Evolutionary conservation across 2,888 invertebrate genomes (phyloP).

Genomic region (Biston betularia): DNA sequence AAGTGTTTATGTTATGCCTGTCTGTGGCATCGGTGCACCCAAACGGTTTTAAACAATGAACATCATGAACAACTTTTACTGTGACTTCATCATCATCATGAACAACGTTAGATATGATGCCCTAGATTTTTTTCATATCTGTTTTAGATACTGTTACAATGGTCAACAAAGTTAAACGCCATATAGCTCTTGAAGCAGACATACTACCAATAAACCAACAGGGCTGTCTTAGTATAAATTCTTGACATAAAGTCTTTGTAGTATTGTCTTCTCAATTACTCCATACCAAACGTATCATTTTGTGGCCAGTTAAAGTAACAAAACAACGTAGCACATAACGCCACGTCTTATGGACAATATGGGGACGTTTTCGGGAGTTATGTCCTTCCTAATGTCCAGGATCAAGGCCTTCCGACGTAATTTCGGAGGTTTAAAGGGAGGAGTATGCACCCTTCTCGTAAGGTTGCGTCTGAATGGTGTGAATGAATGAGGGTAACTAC

Average conservation of each 20-base stretch:
- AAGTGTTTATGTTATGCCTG: too few relatives aligned
- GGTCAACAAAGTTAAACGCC: too few relatives aligned
- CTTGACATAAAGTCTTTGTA: background rate
- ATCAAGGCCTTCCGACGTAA: conserved; percentile 58
- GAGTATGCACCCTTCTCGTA: conserved; percentile 43
- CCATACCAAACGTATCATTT: conserved; percentile 18
- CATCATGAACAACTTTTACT: too few relatives aligned
- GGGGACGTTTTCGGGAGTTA: conserved; percentile 71
- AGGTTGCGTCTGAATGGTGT: conserved; percentile 30
- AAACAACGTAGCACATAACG: conserved; percentile 59
- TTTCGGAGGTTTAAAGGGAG: conserved; percentile 55
- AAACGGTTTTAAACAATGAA: too few relatives aligned
- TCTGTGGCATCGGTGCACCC: too few relatives aligned
- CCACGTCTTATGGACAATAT: conserved; percentile 70
- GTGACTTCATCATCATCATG: too few relatives aligned
- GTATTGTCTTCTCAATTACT: conserved; percentile 13
- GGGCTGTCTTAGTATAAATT: background rate
- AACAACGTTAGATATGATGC: too few relatives aligned
- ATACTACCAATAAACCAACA: too few relatives aligned
- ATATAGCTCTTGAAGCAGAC: too few relatives aligned
- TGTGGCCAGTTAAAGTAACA: conserved; percentile 23
- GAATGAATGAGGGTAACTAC: conserved; percentile 2
- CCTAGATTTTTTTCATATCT: too few relatives aligned
- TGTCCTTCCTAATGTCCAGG: conserved; percentile 69
- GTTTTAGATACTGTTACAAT: too few relatives aligned